Base-by-base conservation (phyloP, 2,113 vertebrate species). In the Tiliqua scincoides region DNA sequence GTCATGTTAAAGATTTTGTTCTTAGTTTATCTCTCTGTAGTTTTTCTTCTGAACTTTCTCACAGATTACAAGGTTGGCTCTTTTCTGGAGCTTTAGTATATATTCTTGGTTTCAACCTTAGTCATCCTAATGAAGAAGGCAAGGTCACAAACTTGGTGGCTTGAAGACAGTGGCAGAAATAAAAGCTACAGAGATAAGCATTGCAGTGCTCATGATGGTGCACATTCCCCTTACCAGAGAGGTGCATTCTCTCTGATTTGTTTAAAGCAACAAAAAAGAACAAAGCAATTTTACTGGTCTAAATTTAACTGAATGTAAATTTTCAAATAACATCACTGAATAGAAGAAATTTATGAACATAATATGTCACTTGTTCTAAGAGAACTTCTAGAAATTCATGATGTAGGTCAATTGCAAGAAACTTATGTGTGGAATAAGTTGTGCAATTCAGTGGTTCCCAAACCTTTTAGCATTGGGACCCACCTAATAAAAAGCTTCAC, bases 151-250 rank as follows among this genome's bases (percentile, higher is more conserved):
- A 27, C 35, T 43, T 80, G 23, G 87, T 1, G n/a, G 68, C n/a
- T 0, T 20, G 78, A 61, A 75, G 43, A 5, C 43, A 48, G 43
- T 48, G 43, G 43, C 43, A 48, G n/a, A 15, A 1, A 1, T 54
- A 43, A 75, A 35, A 35, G 23, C 3, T 8, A 84, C 70, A 68
- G n/a, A 59, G 20, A 32, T 88, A 30, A n/a, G 1, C 78, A 73
- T 23, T 84, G 0, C 91, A 80, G 37, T 87, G 86, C 4, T 35
- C 21, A 82, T 86, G 83, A 12, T 43, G 68, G 43, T 65, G n/a
- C 7, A 32, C 30, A 30, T 75, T 32, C 23, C 48, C 72, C 30
- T 74, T 37, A 40, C 73, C 40, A 61, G 27, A 77, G 30, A 30
- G 17, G 25, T 18, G 43, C 79, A 83, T 88, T 12, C 86, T 92